Evolutionary conservation across 2,797 vertebrate species (phyloP).

Genomic region (Hipposideros larvatus): DNA sequence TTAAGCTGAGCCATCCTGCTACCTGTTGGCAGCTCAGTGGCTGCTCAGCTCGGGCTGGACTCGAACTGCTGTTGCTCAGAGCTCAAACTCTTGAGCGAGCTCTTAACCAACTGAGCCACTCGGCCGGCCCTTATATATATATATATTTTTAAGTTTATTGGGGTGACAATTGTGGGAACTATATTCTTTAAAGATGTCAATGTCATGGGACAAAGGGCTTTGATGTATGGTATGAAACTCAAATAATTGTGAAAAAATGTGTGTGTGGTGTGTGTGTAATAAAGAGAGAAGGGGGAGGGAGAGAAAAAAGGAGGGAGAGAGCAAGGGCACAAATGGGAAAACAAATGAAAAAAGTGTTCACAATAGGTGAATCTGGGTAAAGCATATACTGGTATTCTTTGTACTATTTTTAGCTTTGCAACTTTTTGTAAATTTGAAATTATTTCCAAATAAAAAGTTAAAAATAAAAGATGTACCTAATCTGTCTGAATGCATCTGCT

Average conservation of each 20-base stretch:
- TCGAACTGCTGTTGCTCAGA: too few relatives aligned
- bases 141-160: too few relatives aligned
- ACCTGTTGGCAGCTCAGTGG: too few relatives aligned
- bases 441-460: conserved; percentile 54
- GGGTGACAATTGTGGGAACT: not conserved
- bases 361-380: not conserved
- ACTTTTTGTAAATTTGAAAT: conserved; percentile 63
- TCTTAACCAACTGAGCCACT: too few relatives aligned
- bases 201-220: not conserved
- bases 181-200: conserved; percentile 17
- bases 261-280: not conserved
- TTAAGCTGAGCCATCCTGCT: too few relatives aligned
- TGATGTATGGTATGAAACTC: not conserved
- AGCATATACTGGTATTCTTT: not conserved
- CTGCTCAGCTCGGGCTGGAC: too few relatives aligned
- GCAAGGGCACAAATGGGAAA: not conserved
- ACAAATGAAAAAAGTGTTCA: not conserved
- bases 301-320: not conserved
- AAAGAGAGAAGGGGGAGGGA: not conserved
- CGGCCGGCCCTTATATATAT: too few relatives aligned
- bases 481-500: conserved; percentile 22
- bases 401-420: conserved; percentile 20
- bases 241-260: conserved; percentile 31
- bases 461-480: not conserved
- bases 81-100: too few relatives aligned